phyloP scores from a whole-genome alignment of 2,113 vertebrate genomes.

The Hydrochoerus hydrochaeris region DNA sequence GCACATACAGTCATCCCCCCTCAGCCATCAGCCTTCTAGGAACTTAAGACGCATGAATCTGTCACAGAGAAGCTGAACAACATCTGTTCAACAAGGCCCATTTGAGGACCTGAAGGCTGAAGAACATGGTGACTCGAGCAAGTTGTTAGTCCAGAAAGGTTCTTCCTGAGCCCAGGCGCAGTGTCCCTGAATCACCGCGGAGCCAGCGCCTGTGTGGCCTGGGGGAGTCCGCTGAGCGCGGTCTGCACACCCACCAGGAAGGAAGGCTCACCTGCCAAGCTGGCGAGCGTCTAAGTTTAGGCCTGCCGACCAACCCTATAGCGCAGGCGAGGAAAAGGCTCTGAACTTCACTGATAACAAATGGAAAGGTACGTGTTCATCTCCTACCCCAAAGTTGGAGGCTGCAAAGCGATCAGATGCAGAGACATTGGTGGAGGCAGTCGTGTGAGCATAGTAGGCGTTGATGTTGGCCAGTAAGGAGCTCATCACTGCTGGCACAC shows the following conservation, averaged over 20 bases:
- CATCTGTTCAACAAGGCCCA: background rate
- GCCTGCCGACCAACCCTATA: slow-evolving; percentile 21
- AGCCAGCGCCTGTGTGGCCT: background rate
- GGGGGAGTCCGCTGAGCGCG: background rate
- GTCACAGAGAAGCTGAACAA: slow-evolving; percentile 40
- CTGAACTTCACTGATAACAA: slow-evolving; percentile 34
- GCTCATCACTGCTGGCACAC: slow-evolving; percentile 99
- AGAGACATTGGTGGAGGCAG: slow-evolving; percentile 98
- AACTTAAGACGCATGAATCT: slow-evolving; percentile 18
- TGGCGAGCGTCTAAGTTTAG: slow-evolving; percentile 36
- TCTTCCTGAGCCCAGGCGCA: background rate
- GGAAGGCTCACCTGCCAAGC: background rate
- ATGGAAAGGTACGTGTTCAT: background rate
- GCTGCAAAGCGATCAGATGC: slow-evolving; percentile 97
- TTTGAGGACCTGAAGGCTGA: slow-evolving; percentile 20
- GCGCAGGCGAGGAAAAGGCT: background rate
- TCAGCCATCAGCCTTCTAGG: background rate
- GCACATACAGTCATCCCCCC: background rate
- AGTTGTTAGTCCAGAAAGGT: background rate
- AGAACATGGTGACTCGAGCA: slow-evolving; percentile 6
- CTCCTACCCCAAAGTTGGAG: slow-evolving; percentile 96
- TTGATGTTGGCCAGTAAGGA: slow-evolving; percentile 99
- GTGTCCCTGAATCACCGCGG: background rate
- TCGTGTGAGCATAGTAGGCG: slow-evolving; percentile 98
- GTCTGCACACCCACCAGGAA: background rate